phyloP scores from a whole-genome alignment of 2,888 invertebrate species.

The Apomyelois bistriatella region DNA sequence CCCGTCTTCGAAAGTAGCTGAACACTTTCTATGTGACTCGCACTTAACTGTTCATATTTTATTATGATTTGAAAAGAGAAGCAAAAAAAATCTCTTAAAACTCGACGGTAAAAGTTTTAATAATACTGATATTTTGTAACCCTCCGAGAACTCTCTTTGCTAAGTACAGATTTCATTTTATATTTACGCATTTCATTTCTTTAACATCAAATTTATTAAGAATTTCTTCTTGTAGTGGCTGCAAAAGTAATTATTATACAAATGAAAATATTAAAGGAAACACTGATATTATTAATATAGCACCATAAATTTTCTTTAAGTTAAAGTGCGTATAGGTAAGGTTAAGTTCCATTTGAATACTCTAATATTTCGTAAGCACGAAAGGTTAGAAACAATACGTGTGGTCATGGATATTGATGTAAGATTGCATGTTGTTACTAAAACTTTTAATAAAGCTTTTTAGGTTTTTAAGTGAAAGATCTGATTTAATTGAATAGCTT shows the following conservation, averaged over 20 bases:
- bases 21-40: not conserved
- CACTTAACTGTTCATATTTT: not conserved
- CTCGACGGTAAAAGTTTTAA: constrained; percentile 24
- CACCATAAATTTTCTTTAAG: not conserved
- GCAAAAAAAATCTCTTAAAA: constrained; percentile 6
- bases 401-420: constrained; percentile 21
- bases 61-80: not conserved
- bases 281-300: not conserved
- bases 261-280: no score
- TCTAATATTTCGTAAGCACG: not conserved
- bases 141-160: not conserved
- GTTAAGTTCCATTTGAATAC: not conserved
- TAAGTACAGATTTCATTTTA: not conserved
- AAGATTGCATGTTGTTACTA: constrained; percentile 22
- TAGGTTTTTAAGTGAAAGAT: no score
- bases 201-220: not conserved
- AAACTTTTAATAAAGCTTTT: not conserved
- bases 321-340: not conserved
- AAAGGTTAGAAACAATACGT: not conserved
- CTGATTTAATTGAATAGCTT: no score
- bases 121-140: constrained; percentile 23
- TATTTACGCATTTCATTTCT: not conserved
- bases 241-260: no score
- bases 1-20: not conserved
- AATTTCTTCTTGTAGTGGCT: no score